Percentiles rank a stretch among this genome's conserved stretches.
phyloP scores from a whole-genome alignment of 2,888 invertebrate species.

The Ptychoptera albimana region DNA sequence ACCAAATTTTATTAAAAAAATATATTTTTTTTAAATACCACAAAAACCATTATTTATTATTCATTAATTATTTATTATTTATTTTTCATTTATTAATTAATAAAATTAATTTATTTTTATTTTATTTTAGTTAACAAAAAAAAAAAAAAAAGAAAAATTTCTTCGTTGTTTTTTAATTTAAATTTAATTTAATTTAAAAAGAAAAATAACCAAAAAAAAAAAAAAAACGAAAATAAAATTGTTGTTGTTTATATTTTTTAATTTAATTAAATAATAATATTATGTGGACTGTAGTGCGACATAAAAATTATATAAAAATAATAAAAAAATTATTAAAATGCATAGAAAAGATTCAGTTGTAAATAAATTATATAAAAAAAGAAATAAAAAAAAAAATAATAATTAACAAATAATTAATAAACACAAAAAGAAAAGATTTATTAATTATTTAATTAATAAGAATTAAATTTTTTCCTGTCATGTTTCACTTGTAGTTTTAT shows the following conservation, averaged over 20 bases:
- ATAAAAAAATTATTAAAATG: background rate
- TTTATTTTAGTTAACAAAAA: no score
- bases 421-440: background rate
- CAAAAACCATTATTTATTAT: no score
- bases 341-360: slow-evolving; percentile 7
- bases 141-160: no score
- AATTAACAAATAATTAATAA: background rate
- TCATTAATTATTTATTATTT: no score
- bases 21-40: no score
- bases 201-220: background rate
- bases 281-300: background rate
- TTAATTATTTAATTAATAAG: background rate
- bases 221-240: background rate
- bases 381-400: background rate
- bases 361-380: slow-evolving; percentile 4
- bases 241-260: background rate
- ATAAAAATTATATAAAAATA: background rate
- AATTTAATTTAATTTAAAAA: no score
- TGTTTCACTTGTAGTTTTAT: background rate
- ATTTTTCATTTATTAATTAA: no score
- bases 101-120: no score
- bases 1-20: no score
- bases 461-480: background rate
- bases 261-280: background rate
- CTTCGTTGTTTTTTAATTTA: no score